Conservation (phyloP, 2,797 vertebrate genomes). For the Echiichthys vipera region DNA sequence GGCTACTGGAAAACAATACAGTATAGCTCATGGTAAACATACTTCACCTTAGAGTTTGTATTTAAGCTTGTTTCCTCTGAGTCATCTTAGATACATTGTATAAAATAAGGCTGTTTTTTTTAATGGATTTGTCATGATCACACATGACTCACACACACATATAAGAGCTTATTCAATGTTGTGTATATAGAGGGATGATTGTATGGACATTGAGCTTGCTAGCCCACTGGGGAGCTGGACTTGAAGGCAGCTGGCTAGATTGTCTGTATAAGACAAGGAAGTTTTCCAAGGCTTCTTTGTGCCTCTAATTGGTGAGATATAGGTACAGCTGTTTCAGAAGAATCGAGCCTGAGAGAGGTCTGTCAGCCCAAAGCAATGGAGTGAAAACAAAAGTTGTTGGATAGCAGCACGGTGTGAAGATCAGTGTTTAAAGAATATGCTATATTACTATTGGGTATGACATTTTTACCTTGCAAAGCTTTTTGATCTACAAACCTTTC, state of each 20-base stretch:
- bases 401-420: constrained; percentile 57
- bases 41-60: neutral
- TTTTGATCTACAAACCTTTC: constrained; percentile 46
- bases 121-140: constrained; percentile 13
- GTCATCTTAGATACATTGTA: neutral
- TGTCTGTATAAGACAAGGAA: constrained; percentile 49
- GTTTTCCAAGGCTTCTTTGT: constrained; percentile 52
- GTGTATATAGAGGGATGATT: constrained; percentile 21
- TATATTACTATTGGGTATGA: constrained; percentile 23
- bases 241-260: constrained; percentile 54
- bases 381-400: constrained; percentile 74
- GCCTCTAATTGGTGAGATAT: constrained; percentile 80
- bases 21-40: constrained; percentile 21
- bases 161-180: neutral
- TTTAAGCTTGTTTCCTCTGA: constrained; percentile 5
- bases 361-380: constrained; percentile 77
- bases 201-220: constrained; percentile 22
- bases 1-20: neutral
- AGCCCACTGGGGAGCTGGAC: constrained; percentile 35
- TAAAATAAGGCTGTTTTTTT: constrained; percentile 5
- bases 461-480: constrained; percentile 39
- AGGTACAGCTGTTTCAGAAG: constrained; percentile 70
- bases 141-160: constrained; percentile 20
- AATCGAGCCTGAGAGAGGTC: constrained; percentile 67
- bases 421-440: constrained; percentile 65